Base-by-base conservation (phyloP, 2,888 invertebrate species). In the Platypus cylindrus region DNA sequence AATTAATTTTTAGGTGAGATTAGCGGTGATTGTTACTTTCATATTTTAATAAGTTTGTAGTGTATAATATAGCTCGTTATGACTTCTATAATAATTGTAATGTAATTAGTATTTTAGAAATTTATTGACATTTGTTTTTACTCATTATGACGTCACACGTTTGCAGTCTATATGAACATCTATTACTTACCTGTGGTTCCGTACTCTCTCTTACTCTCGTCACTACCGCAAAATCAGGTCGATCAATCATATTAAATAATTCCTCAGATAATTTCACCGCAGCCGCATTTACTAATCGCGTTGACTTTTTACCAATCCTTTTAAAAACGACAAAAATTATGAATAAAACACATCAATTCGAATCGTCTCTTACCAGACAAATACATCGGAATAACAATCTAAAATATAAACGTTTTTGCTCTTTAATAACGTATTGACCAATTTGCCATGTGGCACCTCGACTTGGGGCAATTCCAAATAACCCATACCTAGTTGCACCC, bases 301-400 rank as follows among this genome's bases (percentile, higher is more conserved):
- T 93, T 0, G 97, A 97, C 57, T 97, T 95, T 61, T 93, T 90
- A 17, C 98, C 98, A 63, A 94, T 90, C 89, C 84, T 85, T 45
- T 20, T 20, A 5, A 20, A 20, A 20, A 20, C 15, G 16, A 24
- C 11, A 18, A 12, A 24, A 3, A 30, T 5, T 11, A 5, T 12
- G n/a, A 37, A 27, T 11, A 17, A 26, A n/a, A 25, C 27, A 30
- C 12, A 11, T 26, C 12, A 25, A 24, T 30, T 15, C 22, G 11
- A 30, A 17, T 12, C 16, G 9, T 29, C 11, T 36, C 65, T 65
- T 58, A 84, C 95, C 95, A 95, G 2, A 94, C 91, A 62, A 91
- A 97, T 9, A 97, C 77, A 60, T 95, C 95, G 37, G 83, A 68
- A 54, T 79, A 82, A 54, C 91, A 93, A 63, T 99, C 98, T 35